These are phyloP conservation scores for Mesocentrotus franciscanus DNA, from an alignment of 53 echinoderm and acorn worm genomes.

Conservation along the genomic window DNA sequence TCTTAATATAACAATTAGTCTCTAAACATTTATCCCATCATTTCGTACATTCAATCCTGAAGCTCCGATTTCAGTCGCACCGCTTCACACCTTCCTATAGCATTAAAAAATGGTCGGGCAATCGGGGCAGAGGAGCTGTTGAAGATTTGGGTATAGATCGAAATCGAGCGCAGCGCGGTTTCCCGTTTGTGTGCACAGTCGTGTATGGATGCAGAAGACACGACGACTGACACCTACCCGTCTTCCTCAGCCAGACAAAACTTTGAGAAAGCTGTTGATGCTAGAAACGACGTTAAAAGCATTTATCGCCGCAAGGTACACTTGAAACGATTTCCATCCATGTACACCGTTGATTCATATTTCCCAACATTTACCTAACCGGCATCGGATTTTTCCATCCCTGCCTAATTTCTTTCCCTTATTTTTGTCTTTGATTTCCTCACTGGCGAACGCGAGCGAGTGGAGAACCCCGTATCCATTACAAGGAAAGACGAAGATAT, in stretches of 20 bases:
- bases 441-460: not conserved
- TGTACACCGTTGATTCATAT: conserved; percentile 60
- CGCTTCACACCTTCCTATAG: conserved; percentile 34
- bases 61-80: conserved; percentile 27
- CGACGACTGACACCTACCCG: not conserved
- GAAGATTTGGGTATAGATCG: not conserved
- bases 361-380: conserved; percentile 66
- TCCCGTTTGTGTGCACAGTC: conserved; percentile 20
- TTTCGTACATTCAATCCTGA: not conserved
- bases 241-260: not conserved
- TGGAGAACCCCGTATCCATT: not conserved
- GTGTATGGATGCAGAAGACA: not conserved
- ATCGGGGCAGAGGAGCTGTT: not conserved
- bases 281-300: conserved; percentile 64
- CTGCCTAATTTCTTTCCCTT: not conserved
- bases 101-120: not conserved
- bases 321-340: conserved; percentile 40
- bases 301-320: conserved; percentile 65
- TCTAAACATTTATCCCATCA: conserved; percentile 30
- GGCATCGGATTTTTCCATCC: conserved; percentile 29
- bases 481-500: conserved; percentile 33
- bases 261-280: conserved; percentile 18
- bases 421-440: not conserved
- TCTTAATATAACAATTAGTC: conserved; percentile 33
- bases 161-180: not conserved